A percentile compares a stretch with the other conserved stretches of the same genome.
Conservation (phyloP, 2,113 vertebrate genomes). For the Ploceus nigricollis region DNA sequence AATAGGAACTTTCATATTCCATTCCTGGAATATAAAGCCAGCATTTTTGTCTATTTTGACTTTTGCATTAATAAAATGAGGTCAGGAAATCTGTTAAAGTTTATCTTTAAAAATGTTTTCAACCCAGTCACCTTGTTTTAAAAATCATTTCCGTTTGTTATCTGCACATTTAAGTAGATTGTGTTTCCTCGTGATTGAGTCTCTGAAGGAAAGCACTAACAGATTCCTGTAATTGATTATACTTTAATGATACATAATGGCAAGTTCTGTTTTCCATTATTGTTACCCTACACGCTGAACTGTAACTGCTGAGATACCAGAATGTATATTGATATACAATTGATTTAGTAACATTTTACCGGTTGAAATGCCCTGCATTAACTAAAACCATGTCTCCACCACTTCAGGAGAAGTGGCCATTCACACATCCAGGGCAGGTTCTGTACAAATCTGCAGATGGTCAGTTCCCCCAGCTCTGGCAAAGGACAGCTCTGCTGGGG, state of each 20-base stretch:
- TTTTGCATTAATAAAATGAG: conserved; percentile 46
- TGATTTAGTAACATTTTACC: neutral
- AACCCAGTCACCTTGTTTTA: conserved; percentile 45
- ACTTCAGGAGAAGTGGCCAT: neutral
- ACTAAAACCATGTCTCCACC: neutral
- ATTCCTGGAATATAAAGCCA: neutral
- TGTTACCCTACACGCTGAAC: neutral
- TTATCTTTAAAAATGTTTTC: conserved; percentile 49
- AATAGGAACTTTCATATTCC: conserved; percentile 9
- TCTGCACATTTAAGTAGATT: neutral
- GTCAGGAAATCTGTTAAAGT: conserved; percentile 43
- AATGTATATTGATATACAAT: neutral
- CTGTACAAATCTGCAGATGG: neutral
- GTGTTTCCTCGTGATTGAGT: neutral
- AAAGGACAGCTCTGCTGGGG: neutral
- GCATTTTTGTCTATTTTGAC: conserved; percentile 14
- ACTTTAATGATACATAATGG: conserved; percentile 17
- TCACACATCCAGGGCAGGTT: neutral
- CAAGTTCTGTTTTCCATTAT: conserved; percentile 47
- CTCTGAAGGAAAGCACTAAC: conserved; percentile 47
- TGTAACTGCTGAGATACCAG: neutral
- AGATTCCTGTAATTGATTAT: conserved; percentile 33
- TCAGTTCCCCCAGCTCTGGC: neutral
- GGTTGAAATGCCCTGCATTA: neutral
- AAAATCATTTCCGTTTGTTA: conserved; percentile 57